phyloP scores from a whole-genome alignment of 2,888 invertebrate genomes.

The Euphydryas editha region DNA sequence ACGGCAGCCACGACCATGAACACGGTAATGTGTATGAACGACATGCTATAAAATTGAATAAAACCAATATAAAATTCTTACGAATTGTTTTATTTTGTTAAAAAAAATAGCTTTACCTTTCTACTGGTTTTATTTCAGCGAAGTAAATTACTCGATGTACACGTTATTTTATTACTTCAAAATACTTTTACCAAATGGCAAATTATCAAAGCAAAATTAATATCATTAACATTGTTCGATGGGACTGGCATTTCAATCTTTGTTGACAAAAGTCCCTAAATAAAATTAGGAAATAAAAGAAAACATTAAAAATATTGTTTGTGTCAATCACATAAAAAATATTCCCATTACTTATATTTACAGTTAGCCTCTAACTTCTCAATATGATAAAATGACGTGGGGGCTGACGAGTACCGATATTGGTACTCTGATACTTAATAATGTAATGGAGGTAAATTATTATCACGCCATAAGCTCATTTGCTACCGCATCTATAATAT shows the following conservation, averaged over 20 bases:
- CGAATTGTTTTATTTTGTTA: slow-evolving; percentile 17
- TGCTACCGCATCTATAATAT: slow-evolving; percentile 66
- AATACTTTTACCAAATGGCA: not conserved
- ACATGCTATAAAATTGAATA: slow-evolving; percentile 30
- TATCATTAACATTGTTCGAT: no score
- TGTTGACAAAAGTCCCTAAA: no score
- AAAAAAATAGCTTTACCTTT: not conserved
- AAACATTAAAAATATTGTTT: no score
- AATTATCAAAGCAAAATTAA: no score
- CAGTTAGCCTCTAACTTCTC: slow-evolving; percentile 7
- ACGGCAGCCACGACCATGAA: slow-evolving; percentile 27
- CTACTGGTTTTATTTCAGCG: not conserved
- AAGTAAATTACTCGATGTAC: not conserved
- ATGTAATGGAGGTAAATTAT: slow-evolving; percentile 59
- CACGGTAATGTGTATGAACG: slow-evolving; percentile 23
- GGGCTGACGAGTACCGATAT: not conserved
- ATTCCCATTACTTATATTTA: not conserved
- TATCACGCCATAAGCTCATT: slow-evolving; percentile 79
- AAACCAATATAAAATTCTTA: slow-evolving; percentile 29
- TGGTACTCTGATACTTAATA: slow-evolving; percentile 29
- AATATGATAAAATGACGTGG: slow-evolving; percentile 20
- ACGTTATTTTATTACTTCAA: slow-evolving; percentile 10
- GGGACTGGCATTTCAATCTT: no score
- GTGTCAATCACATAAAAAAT: no score
- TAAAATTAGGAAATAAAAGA: no score